Evolutionary conservation across 2,797 vertebrate genomes (phyloP).

Genomic region (Phoebastria nigripes): DNA sequence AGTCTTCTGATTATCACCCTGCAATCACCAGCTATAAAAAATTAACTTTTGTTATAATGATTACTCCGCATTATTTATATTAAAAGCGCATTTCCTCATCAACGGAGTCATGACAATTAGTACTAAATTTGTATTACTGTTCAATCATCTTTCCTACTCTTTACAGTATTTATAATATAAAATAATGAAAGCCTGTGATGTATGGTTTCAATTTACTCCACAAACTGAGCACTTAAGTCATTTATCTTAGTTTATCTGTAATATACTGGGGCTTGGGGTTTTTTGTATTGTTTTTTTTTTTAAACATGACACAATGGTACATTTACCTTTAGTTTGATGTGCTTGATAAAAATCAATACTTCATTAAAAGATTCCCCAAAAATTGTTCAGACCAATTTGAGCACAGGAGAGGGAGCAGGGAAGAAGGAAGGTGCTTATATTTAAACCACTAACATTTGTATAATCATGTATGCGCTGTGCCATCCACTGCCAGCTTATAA

Average conservation of each 20-base stretch:
- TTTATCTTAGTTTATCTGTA: conserved; percentile 82
- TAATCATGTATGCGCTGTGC: rapidly evolving
- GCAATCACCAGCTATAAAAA: conserved; percentile 56
- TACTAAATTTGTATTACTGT: conserved; percentile 70
- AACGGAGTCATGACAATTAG: conserved; percentile 49
- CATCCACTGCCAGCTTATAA: not conserved
- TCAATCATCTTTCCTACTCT: conserved; percentile 72
- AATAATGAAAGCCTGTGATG: conserved; percentile 77
- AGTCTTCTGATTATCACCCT: conserved; percentile 68
- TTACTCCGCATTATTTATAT: conserved; percentile 40
- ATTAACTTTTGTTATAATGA: conserved; percentile 62
- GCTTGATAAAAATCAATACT: conserved; percentile 79
- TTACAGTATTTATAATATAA: conserved; percentile 71
- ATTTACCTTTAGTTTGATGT: conserved; percentile 79
- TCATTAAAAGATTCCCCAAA: conserved; percentile 77
- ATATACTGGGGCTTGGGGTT: conserved; percentile 63
- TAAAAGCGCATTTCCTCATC: conserved; percentile 46
- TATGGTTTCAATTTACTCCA: conserved; percentile 80
- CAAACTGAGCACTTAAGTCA: conserved; percentile 81
- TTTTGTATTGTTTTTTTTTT: conserved; percentile 57
- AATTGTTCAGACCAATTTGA: conserved; percentile 65
- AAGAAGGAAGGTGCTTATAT: not conserved
- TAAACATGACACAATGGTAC: conserved; percentile 69
- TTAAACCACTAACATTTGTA: not conserved
- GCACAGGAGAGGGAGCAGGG: not conserved